These are phyloP conservation scores for Tipula unca DNA, from an alignment of 2,888 invertebrate genomes.

Conservation along the genomic window DNA sequence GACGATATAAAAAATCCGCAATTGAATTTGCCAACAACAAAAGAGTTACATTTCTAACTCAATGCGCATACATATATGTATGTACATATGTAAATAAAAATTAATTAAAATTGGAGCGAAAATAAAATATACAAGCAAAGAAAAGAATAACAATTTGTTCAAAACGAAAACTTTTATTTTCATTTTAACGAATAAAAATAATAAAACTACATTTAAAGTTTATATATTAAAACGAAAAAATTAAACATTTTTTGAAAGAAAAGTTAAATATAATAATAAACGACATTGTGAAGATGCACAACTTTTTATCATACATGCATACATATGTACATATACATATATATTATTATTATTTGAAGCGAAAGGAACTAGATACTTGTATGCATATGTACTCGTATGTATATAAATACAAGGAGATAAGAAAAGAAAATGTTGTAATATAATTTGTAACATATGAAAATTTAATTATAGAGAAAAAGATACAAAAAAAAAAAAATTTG, in stretches of 20 bases:
- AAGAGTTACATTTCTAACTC: neutral
- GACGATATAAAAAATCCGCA: neutral
- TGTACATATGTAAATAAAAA: neutral
- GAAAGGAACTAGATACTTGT: neutral
- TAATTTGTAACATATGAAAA: neutral
- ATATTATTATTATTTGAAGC: neutral
- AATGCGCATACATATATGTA: neutral
- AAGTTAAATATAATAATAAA: slow-evolving; percentile 8
- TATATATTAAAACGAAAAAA: neutral
- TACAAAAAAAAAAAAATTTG: neutral
- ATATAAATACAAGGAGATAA: neutral
- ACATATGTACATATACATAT: too few relatives aligned
- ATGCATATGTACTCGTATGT: too few relatives aligned
- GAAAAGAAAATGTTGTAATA: neutral
- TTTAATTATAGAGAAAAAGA: neutral
- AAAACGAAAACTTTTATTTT: neutral
- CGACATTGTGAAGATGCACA: neutral
- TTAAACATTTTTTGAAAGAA: neutral
- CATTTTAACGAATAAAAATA: neutral
- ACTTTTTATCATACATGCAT: neutral
- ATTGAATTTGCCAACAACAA: neutral
- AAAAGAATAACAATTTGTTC: neutral
- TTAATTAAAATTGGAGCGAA: slow-evolving; percentile 8
- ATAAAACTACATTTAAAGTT: neutral
- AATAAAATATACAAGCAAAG: neutral